These are phyloP conservation scores for Xyrauchen texanus DNA, from an alignment of 2,113 vertebrate species.

Conservation along the genomic window DNA sequence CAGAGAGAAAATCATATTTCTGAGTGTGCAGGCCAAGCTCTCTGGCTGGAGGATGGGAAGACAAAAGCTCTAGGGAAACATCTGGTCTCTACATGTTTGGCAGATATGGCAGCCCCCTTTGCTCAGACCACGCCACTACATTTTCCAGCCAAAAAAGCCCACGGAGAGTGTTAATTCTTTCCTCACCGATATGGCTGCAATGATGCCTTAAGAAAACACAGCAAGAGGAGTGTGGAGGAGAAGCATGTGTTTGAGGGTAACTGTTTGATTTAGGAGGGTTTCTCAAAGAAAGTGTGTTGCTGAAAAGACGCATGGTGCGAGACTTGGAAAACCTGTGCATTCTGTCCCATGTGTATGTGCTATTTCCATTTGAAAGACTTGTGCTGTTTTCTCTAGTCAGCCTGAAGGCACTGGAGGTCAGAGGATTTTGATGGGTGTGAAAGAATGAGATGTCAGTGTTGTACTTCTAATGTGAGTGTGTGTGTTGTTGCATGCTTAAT, in stretches of 20 bases:
- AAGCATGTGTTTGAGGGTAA: background rate
- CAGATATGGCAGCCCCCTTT: constrained; percentile 38
- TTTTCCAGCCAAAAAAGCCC: constrained; percentile 60
- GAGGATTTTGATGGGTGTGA: constrained; percentile 4
- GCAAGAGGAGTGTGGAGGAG: background rate
- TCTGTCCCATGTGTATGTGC: background rate
- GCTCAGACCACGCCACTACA: constrained; percentile 48
- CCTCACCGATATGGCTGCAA: constrained; percentile 56
- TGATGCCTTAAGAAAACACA: constrained; percentile 11
- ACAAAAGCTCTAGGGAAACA: constrained; percentile 55
- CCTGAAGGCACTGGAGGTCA: constrained; percentile 5
- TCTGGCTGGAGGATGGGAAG: background rate
- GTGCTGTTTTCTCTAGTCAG: constrained; percentile 3
- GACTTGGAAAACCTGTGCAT: background rate
- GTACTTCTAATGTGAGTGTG: constrained; percentile 29
- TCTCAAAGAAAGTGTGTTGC: constrained; percentile 13
- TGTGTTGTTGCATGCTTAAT: constrained; percentile 21
- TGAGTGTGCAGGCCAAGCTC: constrained; percentile 22
- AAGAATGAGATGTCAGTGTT: constrained; percentile 4
- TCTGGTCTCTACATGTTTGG: constrained; percentile 61
- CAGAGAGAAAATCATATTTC: constrained; percentile 1
- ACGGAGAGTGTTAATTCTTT: constrained; percentile 50
- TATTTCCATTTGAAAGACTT: constrained; percentile 11
- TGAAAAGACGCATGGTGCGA: background rate
- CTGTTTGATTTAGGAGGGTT: constrained; percentile 8